A percentile compares a stretch with the other conserved stretches of the same genome.
Conservation (phyloP, 2,797 vertebrate genomes). For the Tachyglossus aculeatus region DNA sequence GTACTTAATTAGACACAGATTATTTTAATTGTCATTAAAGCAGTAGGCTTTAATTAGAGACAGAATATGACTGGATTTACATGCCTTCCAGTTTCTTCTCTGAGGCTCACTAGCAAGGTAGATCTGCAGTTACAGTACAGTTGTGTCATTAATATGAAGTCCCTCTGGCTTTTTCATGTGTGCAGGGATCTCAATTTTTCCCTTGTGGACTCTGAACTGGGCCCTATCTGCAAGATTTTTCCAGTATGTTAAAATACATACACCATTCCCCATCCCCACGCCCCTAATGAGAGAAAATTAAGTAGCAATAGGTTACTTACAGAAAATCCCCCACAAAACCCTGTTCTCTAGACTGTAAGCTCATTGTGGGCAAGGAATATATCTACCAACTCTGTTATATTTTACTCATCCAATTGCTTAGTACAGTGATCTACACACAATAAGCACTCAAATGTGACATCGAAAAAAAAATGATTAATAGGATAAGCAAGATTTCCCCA, state of each 20-base stretch:
- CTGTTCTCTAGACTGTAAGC: no score
- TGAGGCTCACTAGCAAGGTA: slow-evolving; percentile 2
- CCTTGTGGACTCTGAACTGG: slow-evolving; percentile 41
- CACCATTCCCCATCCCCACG: slow-evolving; percentile 42
- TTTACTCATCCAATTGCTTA: no score
- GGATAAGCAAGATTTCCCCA: no score
- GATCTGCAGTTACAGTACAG: slow-evolving; percentile 29
- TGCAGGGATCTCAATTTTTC: slow-evolving; percentile 37
- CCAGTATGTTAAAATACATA: slow-evolving; percentile 40
- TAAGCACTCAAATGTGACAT: no score
- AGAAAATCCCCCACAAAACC: slow-evolving; percentile 20
- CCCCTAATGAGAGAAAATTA: no score
- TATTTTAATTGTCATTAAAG: slow-evolving; percentile 36
- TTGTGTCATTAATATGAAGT: slow-evolving; percentile 41
- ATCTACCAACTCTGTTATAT: no score
- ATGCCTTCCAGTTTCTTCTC: slow-evolving; percentile 1
- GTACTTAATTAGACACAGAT: slow-evolving; percentile 27
- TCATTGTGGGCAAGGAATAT: no score
- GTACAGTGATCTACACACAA: no score
- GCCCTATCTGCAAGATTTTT: slow-evolving; percentile 37
- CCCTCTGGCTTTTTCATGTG: slow-evolving; percentile 24
- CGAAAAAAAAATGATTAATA: no score
- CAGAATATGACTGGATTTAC: slow-evolving; percentile 14
- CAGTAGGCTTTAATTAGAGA: slow-evolving; percentile 43
- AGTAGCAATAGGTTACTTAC: slow-evolving; percentile 41